These are phyloP conservation scores for Neodiprion pinetum DNA, from an alignment of 1,140 invertebrate species.

Conservation along the genomic window DNA sequence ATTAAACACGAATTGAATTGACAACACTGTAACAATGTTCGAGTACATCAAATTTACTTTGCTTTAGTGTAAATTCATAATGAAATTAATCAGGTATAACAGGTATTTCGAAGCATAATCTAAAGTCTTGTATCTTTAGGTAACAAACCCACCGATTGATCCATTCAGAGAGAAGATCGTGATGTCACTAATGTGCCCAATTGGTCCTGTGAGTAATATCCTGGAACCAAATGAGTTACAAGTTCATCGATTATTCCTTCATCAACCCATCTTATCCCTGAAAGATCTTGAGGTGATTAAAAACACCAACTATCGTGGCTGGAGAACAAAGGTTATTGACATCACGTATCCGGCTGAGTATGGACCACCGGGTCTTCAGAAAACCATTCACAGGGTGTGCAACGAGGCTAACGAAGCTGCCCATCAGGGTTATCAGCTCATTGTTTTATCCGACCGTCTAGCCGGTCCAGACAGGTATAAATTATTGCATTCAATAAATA, in stretches of 20 bases:
- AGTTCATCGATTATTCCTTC: conserved; percentile 91
- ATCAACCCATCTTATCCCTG: conserved; percentile 94
- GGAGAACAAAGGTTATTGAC: conserved; percentile 92
- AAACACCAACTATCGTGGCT: conserved; percentile 84
- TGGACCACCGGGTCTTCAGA: conserved; percentile 76
- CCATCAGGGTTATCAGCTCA: conserved; percentile 79
- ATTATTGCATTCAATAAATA: conserved; percentile 13
- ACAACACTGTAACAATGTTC: conserved; percentile 4
- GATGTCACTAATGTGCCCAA: conserved; percentile 94
- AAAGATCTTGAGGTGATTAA: conserved; percentile 89
- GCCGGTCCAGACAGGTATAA: conserved; percentile 70
- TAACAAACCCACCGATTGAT: conserved; percentile 99
- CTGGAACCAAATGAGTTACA: conserved; percentile 88
- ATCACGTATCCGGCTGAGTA: conserved; percentile 82
- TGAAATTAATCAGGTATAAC: conserved; percentile 2
- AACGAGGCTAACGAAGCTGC: conserved; percentile 85
- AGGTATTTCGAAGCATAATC: too few relatives aligned
- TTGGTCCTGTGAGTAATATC: conserved; percentile 94
- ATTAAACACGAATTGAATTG: background rate
- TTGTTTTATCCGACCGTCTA: conserved; percentile 88
- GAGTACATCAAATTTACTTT: conserved; percentile 3
- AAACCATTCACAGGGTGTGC: conserved; percentile 82
- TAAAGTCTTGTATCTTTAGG: conserved; percentile 56
- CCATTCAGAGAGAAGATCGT: conserved; percentile 99
- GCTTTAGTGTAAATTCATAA: conserved; percentile 3